Conservation (phyloP, 1,140 invertebrate genomes). For the Drosophila subpulchrella region DNA sequence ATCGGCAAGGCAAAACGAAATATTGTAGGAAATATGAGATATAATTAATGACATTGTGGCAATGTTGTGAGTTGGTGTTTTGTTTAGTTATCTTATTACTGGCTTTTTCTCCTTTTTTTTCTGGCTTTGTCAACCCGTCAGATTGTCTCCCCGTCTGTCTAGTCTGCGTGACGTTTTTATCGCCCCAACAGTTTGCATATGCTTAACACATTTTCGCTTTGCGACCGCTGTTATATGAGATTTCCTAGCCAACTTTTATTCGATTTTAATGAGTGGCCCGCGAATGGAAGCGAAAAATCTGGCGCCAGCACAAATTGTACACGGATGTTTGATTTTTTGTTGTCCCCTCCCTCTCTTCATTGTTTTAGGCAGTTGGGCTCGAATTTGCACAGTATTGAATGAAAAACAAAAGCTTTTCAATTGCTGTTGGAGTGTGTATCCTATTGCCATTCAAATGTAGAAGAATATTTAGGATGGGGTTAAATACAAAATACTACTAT, state of each 20-base stretch:
- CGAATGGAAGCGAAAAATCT: conserved; percentile 23
- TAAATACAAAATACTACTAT: conserved; percentile 11
- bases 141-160: conserved; percentile 16
- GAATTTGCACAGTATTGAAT: conserved; percentile 20
- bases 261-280: conserved; percentile 48
- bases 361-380: conserved; percentile 28
- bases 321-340: conserved; percentile 36
- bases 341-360: conserved; percentile 7
- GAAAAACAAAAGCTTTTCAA: conserved; percentile 27
- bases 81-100: conserved; percentile 33
- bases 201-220: conserved; percentile 55
- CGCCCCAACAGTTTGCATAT: conserved; percentile 39
- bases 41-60: conserved; percentile 46
- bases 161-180: conserved; percentile 34
- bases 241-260: conserved; percentile 40
- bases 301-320: conserved; percentile 57
- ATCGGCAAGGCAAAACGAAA: conserved; percentile 28
- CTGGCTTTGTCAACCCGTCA: conserved; percentile 25
- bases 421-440: not conserved
- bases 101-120: conserved; percentile 5
- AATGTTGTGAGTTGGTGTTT: conserved; percentile 23
- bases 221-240: conserved; percentile 11
- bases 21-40: conserved; percentile 19
- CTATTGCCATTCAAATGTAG: conserved; percentile 27
- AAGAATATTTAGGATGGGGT: not conserved